phyloP scores from a whole-genome alignment of 2,888 invertebrate species.

The Corythucha ciliata region DNA sequence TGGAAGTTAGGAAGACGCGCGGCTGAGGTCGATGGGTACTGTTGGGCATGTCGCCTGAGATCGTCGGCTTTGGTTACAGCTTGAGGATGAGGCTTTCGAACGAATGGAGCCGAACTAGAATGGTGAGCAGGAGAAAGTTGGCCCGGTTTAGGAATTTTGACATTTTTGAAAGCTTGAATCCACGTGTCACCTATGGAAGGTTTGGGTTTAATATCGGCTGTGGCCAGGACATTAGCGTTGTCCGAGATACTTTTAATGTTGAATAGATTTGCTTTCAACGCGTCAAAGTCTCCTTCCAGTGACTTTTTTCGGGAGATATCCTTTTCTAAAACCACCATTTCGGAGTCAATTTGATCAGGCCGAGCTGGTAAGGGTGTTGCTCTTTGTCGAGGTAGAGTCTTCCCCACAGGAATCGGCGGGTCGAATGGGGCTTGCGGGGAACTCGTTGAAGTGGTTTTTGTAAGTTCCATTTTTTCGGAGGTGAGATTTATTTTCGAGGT shows the following conservation, averaged over 20 bases:
- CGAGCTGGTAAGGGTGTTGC: too few species aligned
- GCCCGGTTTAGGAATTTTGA: slow-evolving; percentile 34
- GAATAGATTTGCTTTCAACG: too few species aligned
- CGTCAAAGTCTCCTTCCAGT: too few species aligned
- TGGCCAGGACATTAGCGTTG: background rate
- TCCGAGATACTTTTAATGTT: background rate
- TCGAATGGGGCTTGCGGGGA: too few species aligned
- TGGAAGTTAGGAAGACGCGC: slow-evolving; percentile 6
- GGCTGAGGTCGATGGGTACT: background rate
- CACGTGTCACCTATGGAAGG: slow-evolving; percentile 33
- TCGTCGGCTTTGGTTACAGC: slow-evolving; percentile 17
- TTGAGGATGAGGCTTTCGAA: slow-evolving; percentile 25
- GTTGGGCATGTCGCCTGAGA: background rate
- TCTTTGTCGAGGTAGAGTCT: too few species aligned
- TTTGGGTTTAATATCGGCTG: slow-evolving; percentile 24
- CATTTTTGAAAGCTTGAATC: slow-evolving; percentile 35
- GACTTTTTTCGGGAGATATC: background rate
- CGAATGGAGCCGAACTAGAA: slow-evolving; percentile 28
- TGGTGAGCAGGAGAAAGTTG: slow-evolving; percentile 29
- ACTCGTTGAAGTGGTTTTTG: too few species aligned
- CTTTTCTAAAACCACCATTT: too few species aligned
- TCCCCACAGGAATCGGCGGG: too few species aligned
- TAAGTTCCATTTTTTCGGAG: too few species aligned
- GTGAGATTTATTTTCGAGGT: too few species aligned
- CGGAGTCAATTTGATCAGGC: too few species aligned